These are phyloP conservation scores for Umimayanthus chanpuru DNA, from an alignment of 92 coral and sea anemone genomes.

Conservation along the genomic window DNA sequence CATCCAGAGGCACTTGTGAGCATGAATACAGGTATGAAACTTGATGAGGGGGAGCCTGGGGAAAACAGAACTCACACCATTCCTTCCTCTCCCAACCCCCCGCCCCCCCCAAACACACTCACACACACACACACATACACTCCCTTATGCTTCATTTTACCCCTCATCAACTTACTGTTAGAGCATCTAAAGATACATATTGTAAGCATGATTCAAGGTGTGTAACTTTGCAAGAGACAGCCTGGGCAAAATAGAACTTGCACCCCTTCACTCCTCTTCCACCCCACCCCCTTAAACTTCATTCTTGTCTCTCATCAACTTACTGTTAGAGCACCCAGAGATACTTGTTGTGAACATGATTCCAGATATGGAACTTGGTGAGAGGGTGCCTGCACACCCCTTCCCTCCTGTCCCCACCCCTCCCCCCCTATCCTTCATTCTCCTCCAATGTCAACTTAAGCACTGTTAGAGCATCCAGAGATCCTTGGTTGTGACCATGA, in stretches of 20 bases:
- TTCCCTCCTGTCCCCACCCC: background rate
- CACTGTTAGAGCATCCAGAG: too few relatives aligned
- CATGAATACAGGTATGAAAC: too few relatives aligned
- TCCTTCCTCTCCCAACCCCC: too few relatives aligned
- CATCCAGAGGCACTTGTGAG: background rate
- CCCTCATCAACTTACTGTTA: background rate
- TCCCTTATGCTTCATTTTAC: too few relatives aligned
- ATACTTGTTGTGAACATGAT: slow-evolving; percentile 24
- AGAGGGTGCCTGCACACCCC: background rate
- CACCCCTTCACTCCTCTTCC: background rate
- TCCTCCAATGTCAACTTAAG: too few relatives aligned
- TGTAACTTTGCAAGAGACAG: too few relatives aligned
- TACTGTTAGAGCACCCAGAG: background rate
- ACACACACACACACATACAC: too few relatives aligned
- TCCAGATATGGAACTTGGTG: slow-evolving; percentile 1
- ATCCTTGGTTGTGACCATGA: too few relatives aligned
- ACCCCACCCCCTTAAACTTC: background rate
- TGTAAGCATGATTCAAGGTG: background rate
- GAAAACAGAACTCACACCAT: background rate
- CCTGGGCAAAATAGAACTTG: too few relatives aligned
- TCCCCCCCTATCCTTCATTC: too few relatives aligned
- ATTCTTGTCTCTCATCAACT: background rate
- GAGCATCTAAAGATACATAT: background rate
- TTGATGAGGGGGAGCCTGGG: too few relatives aligned
- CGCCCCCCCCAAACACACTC: too few relatives aligned